phyloP scores from a whole-genome alignment of 2,113 vertebrate species.

The Perccottus glenii region DNA sequence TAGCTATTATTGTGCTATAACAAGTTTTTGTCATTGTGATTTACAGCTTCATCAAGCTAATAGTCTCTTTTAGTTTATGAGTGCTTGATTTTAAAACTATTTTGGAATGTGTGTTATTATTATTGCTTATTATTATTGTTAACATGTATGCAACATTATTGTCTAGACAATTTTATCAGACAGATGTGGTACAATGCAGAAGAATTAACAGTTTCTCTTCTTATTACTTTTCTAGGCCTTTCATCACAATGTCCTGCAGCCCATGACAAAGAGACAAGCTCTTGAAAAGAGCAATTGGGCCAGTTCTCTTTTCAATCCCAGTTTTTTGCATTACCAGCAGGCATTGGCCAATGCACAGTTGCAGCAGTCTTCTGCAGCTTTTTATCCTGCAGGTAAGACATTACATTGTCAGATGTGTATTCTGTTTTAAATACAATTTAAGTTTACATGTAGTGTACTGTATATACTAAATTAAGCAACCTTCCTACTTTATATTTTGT shows the following conservation, averaged over 20 bases:
- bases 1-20: conserved; percentile 80
- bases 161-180: conserved; percentile 32
- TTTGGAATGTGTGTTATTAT: conserved; percentile 42
- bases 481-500: conserved; percentile 24
- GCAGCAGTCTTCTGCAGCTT: conserved; percentile 86
- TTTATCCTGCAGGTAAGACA: conserved; percentile 92
- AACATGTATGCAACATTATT: conserved; percentile 44
- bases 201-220: conserved; percentile 20
- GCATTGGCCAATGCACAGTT: conserved; percentile 91
- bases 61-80: conserved; percentile 55
- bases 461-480: conserved; percentile 28
- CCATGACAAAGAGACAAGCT: conserved; percentile 98
- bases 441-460: neutral
- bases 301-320: conserved; percentile 91
- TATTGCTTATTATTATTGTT: conserved; percentile 28
- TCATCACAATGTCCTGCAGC: conserved; percentile 91
- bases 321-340: conserved; percentile 98
- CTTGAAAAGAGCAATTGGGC: conserved; percentile 95
- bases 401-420: neutral
- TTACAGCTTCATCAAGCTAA: conserved; percentile 60
- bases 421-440: too few species aligned
- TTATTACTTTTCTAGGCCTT: conserved; percentile 82
- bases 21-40: conserved; percentile 66
- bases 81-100: conserved; percentile 33
- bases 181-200: conserved; percentile 11